A percentile compares a stretch with the other conserved stretches of the same genome.
Conservation (phyloP, 2,797 vertebrate genomes). For the Euphonia xanthogaster region DNA sequence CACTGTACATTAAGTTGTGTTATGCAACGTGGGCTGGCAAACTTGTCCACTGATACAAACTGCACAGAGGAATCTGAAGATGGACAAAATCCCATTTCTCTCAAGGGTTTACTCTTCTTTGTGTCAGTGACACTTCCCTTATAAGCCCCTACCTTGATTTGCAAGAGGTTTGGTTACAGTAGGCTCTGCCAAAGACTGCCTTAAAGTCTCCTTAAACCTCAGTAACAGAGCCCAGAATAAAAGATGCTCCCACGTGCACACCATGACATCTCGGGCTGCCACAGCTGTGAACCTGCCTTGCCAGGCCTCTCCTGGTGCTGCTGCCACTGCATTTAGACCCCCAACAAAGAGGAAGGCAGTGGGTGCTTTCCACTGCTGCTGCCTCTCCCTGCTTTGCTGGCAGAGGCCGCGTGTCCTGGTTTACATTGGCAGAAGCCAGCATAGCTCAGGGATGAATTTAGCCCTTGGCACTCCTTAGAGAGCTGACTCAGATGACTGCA, state of each 20-base stretch:
- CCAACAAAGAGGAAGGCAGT: slow-evolving; percentile 29
- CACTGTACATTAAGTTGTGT: slow-evolving; percentile 11
- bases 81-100: background rate
- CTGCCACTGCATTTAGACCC: slow-evolving; percentile 2
- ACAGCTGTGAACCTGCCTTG: background rate
- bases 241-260: background rate
- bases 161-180: background rate
- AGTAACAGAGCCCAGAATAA: background rate
- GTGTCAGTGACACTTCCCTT: background rate
- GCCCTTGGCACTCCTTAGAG: slow-evolving; percentile 56
- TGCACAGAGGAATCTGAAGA: background rate
- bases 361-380: slow-evolving; percentile 28
- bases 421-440: slow-evolving; percentile 59
- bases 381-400: slow-evolving; percentile 53
- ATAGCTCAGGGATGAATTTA: slow-evolving; percentile 64
- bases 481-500: slow-evolving; percentile 63
- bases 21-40: slow-evolving; percentile 8
- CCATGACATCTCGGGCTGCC: background rate
- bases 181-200: background rate
- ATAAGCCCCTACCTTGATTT: background rate
- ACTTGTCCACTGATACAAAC: background rate
- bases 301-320: background rate
- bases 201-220: background rate
- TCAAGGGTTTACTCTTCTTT: background rate
- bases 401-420: slow-evolving; percentile 50